phyloP scores from a whole-genome alignment of 2,113 vertebrate species.

The Xiphorhynchus elegans region DNA sequence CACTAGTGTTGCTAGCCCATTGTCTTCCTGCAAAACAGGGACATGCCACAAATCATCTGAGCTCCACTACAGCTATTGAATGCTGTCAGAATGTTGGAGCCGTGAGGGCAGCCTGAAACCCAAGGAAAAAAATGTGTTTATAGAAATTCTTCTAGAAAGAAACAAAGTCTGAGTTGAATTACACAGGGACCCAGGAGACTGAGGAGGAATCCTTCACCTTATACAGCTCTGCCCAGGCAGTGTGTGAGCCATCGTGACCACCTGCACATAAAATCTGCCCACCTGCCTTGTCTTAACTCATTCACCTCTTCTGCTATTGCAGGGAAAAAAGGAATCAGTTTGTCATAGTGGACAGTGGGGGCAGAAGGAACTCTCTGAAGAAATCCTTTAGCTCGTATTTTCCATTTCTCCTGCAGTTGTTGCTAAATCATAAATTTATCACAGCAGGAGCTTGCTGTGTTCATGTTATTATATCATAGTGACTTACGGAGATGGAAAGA shows the following conservation, averaged over 20 bases:
- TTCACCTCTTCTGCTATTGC: background rate
- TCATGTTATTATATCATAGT: conserved; percentile 4
- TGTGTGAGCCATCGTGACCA: background rate
- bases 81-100: background rate
- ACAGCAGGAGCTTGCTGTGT: conserved; percentile 7
- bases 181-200: background rate
- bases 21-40: background rate
- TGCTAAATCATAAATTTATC: conserved; percentile 33
- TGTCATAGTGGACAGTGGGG: background rate
- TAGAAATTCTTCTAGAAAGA: background rate
- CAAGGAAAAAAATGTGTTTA: background rate
- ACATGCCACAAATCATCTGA: conserved; percentile 3
- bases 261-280: background rate
- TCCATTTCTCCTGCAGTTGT: conserved; percentile 33
- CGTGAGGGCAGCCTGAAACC: background rate
- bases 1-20: background rate
- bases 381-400: conserved; percentile 17
- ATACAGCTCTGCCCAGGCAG: background rate
- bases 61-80: background rate
- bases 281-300: background rate
- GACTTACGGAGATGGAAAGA: conserved; percentile 4
- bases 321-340: background rate
- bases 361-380: background rate
- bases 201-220: background rate
- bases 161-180: background rate